phyloP scores from a whole-genome alignment of 2,113 vertebrate genomes.

The Notarius quadriscutis region DNA sequence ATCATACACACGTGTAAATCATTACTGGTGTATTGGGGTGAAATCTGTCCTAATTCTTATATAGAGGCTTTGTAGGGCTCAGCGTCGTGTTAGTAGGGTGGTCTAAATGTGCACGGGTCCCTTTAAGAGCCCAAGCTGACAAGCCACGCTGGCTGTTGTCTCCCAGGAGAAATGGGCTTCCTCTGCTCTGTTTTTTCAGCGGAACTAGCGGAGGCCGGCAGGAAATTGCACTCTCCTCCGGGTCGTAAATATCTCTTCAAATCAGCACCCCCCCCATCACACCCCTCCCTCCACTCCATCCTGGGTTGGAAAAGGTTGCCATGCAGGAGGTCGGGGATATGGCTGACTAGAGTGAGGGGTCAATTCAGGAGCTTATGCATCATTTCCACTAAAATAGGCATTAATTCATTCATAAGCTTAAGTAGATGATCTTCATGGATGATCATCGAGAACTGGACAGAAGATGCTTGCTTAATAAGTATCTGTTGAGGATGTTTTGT shows the following conservation, averaged over 20 bases:
- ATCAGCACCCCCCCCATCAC: conserved; percentile 68
- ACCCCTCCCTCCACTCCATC: conserved; percentile 49
- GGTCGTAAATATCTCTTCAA: conserved; percentile 78
- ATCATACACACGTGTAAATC: background rate
- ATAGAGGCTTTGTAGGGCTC: background rate
- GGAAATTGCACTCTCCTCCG: conserved; percentile 81
- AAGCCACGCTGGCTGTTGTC: conserved; percentile 59
- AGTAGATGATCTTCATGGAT: background rate
- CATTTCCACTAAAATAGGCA: conserved; percentile 28
- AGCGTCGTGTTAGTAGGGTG: conserved; percentile 30
- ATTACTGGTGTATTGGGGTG: background rate
- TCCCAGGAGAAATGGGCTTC: conserved; percentile 77
- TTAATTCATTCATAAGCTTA: background rate
- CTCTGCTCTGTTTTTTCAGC: conserved; percentile 80
- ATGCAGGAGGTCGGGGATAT: conserved; percentile 46
- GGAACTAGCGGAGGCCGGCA: conserved; percentile 79
- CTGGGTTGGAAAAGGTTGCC: conserved; percentile 54
- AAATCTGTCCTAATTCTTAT: background rate
- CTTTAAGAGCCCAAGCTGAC: conserved; percentile 56
- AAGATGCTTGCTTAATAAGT: background rate
- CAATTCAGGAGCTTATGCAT: conserved; percentile 29
- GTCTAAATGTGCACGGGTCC: conserved; percentile 41
- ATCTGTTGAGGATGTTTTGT: background rate
- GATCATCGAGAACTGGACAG: background rate
- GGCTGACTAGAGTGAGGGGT: conserved; percentile 39